Evolutionary conservation across 2,113 vertebrate species (phyloP), one percentile per base, ranked within the genome.

Genomic region (Hirundichthys speculiger): DNA sequence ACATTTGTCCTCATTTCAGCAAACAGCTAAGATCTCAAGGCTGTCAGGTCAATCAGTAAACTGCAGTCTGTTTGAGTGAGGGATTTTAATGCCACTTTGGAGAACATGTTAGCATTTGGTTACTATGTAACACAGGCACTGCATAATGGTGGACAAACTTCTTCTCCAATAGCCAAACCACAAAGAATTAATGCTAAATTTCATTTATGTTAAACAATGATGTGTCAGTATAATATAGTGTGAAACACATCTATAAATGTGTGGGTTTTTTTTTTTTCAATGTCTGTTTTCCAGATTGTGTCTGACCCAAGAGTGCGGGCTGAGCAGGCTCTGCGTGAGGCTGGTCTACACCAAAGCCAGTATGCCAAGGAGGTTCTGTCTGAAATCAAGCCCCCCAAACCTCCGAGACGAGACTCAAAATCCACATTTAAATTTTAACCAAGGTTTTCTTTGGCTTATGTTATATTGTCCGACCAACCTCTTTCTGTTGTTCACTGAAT

Each of bases 231-330:
- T 62, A 40, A 41, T 56, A 9, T 19, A 25, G 27, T 2, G 30
- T 51, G 4, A 54, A 65, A 68, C 30, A 3, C 8, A 55, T 13
- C 43, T 51, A 45, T 25, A 72, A 59, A 67, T 63, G 7, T 54
- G 48, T 51, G 19, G n/a, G n/a, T n/a, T n/a, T n/a, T n/a, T n/a
- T 19, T 22, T 75, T 38, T 39, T 19, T n/a, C 7, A 2, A 39
- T 7, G 45, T 73, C 46, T 86, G 27, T 86, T 74, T 73, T 78
- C 63, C 92, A 99, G 97, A 94, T 98, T 60, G 84, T 94, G 77
- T 93, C 96, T 72, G 97, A 99, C 75, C 94, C 93, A 9, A 93
- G 97, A 75, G 80, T 99, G 47, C 93, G 94, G 51, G 83, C 95
- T 0, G 96, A 98, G 74, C 89, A 94, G 42, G 96, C 95, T 2